These are phyloP conservation scores for Pristis pectinata DNA, from an alignment of 2,797 vertebrate genomes.

Conservation along the genomic window DNA sequence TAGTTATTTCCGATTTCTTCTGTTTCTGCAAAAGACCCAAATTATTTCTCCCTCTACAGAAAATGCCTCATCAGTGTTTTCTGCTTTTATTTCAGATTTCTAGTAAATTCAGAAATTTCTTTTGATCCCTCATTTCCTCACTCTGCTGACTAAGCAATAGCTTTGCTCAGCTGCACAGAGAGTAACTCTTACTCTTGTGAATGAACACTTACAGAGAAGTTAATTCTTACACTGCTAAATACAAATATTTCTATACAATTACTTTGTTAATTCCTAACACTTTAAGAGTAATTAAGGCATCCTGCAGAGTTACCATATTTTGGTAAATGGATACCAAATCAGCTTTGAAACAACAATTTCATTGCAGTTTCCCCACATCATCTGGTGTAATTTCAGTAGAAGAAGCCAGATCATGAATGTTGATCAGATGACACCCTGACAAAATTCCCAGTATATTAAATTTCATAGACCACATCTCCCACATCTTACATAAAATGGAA, in stretches of 20 bases:
- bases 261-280: not conserved
- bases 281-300: not conserved
- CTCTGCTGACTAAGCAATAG: not conserved
- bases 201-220: not conserved
- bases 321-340: not conserved
- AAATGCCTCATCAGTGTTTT: not conserved
- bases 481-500: not conserved
- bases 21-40: not conserved
- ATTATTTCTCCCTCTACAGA: not conserved
- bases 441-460: not conserved
- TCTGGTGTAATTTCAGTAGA: not conserved
- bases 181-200: not conserved
- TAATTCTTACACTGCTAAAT: not conserved
- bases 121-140: not conserved
- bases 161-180: not conserved
- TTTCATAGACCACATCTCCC: not conserved
- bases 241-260: not conserved
- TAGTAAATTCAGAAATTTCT: not conserved
- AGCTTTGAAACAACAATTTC: not conserved
- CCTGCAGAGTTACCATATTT: not conserved
- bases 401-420: not conserved
- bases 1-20: not conserved
- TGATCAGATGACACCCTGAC: not conserved
- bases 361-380: not conserved
- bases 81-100: not conserved